A percentile compares a stretch with the other conserved stretches of the same genome.
Conservation (phyloP, 2,888 invertebrate species). For the Eilema caniola region DNA sequence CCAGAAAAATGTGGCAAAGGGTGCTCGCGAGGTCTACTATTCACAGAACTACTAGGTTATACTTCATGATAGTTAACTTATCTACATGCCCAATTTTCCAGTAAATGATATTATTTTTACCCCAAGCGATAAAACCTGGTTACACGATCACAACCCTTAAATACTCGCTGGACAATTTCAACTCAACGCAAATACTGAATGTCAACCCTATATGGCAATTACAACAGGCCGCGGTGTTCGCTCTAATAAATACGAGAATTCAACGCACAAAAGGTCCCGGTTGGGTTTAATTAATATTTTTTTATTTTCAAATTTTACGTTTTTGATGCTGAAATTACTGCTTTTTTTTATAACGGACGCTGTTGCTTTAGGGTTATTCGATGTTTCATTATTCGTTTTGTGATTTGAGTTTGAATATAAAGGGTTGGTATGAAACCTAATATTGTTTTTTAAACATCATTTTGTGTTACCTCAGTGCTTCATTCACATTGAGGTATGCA, state of each 20-base stretch:
- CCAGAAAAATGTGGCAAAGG: no score
- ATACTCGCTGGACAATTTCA: slow-evolving; percentile 21
- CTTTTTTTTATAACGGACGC: slow-evolving; percentile 41
- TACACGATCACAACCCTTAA: slow-evolving; percentile 15
- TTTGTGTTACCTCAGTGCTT: not conserved
- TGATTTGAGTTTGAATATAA: not conserved
- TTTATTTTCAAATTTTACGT: slow-evolving; percentile 43
- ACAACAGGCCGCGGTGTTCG: slow-evolving; percentile 55
- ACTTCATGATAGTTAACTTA: no score
- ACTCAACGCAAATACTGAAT: slow-evolving; percentile 26
- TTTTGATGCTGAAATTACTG: slow-evolving; percentile 31
- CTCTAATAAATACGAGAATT: slow-evolving; percentile 68
- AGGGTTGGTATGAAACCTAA: not conserved
- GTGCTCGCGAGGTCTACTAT: no score
- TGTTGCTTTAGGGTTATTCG: slow-evolving; percentile 26
- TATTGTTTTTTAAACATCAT: not conserved
- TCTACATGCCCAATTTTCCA: no score
- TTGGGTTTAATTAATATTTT: slow-evolving; percentile 55
- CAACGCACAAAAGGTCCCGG: slow-evolving; percentile 55
- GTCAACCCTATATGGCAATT: slow-evolving; percentile 58
- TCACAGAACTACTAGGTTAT: no score
- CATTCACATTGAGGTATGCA: not conserved
- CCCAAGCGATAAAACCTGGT: not conserved
- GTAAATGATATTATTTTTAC: not conserved
- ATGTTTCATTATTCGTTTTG: slow-evolving; percentile 8